Evolutionary conservation across 1,140 invertebrate species (phyloP).

Genomic region (Pseudomyrmex pallidus): DNA sequence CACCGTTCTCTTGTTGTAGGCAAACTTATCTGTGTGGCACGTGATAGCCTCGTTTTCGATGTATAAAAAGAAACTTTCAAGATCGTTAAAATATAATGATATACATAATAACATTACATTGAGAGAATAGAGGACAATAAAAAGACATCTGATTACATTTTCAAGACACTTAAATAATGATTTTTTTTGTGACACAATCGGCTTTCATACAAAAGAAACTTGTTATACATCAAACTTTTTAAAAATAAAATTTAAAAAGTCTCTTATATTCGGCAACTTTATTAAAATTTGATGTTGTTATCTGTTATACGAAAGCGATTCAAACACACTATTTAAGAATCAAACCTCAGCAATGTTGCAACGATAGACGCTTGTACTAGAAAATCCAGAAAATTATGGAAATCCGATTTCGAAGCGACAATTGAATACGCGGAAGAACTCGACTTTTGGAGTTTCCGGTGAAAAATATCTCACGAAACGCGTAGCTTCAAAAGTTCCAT

Average conservation of each 20-base stretch:
- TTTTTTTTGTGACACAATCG: not conserved
- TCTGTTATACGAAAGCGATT: not conserved
- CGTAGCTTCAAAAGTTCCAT: constrained; percentile 42
- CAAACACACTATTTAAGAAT: constrained; percentile 36
- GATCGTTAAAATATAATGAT: not conserved
- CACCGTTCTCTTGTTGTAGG: not conserved
- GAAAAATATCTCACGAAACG: constrained; percentile 41
- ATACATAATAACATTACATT: not conserved
- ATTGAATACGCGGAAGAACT: constrained; percentile 44
- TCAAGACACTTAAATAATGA: not conserved
- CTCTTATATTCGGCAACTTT: not conserved
- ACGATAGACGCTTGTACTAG: not conserved
- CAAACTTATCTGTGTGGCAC: not conserved
- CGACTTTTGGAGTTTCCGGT: constrained; percentile 62
- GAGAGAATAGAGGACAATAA: not conserved
- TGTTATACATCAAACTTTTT: not conserved
- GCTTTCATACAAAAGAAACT: not conserved
- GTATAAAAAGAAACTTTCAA: constrained; percentile 3
- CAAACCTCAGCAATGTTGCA: constrained; percentile 28
- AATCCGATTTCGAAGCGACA: constrained; percentile 44
- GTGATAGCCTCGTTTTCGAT: not conserved
- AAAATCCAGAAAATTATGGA: constrained; percentile 47
- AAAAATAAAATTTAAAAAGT: constrained; percentile 11
- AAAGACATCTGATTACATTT: not conserved
- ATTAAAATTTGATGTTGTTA: not conserved